Percentiles rank a stretch among this genome's conserved stretches.
phyloP scores from a whole-genome alignment of 2,113 vertebrate genomes.

The Monarcha castaneiventris region DNA sequence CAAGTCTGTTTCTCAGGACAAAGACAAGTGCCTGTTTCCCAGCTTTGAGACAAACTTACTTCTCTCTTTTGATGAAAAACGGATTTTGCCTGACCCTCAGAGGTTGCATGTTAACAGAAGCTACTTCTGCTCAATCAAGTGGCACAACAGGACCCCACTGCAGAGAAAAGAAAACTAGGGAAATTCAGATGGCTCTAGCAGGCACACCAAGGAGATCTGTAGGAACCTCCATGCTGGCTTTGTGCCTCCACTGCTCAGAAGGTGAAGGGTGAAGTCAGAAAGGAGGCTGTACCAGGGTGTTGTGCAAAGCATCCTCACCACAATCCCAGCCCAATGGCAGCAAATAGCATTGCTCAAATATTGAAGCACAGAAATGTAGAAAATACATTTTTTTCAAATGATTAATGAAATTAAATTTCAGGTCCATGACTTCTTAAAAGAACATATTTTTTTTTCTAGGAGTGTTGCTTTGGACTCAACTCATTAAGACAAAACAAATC shows the following conservation, averaged over 20 bases:
- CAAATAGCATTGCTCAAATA: neutral
- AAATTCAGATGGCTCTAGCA: neutral
- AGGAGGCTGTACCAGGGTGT: rapidly evolving
- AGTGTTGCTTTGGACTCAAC: neutral
- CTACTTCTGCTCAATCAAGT: neutral
- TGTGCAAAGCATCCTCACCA: neutral
- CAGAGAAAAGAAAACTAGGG: neutral
- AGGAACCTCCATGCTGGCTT: neutral
- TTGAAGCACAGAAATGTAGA: neutral
- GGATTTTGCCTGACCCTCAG: neutral
- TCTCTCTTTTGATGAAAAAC: neutral
- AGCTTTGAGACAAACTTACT: neutral
- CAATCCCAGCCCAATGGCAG: rapidly evolving
- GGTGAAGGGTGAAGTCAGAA: neutral
- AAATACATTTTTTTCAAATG: neutral
- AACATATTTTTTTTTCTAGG: neutral
- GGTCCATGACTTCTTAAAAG: neutral
- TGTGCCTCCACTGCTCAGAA: neutral
- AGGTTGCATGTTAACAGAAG: neutral
- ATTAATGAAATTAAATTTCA: neutral
- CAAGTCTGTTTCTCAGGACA: neutral
- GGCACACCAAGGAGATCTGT: rapidly evolving
- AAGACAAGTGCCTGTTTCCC: neutral
- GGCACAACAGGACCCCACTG: neutral
- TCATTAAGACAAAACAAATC: neutral